Evolutionary conservation across 2,113 vertebrate species (phyloP).

Genomic region (Corythoichthys intestinalis): DNA sequence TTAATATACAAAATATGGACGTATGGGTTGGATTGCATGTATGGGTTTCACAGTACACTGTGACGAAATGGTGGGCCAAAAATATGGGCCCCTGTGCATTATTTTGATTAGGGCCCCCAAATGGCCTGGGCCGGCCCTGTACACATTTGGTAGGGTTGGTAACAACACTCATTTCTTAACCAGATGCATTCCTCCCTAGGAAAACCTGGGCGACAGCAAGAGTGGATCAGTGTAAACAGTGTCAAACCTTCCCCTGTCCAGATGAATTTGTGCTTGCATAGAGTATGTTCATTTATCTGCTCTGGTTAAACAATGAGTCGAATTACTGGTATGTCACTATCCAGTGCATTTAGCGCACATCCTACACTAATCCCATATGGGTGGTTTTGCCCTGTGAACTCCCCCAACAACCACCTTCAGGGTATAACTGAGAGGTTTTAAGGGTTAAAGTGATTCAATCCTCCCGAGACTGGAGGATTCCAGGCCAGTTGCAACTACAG

Average conservation of each 20-base stretch:
- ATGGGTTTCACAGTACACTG: too few relatives aligned
- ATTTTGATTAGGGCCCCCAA: too few relatives aligned
- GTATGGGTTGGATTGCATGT: too few relatives aligned
- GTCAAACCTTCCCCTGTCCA: conserved; percentile 13
- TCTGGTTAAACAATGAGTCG: conserved; percentile 21
- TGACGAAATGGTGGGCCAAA: too few relatives aligned
- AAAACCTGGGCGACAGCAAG: conserved; percentile 26
- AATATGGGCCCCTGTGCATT: too few relatives aligned
- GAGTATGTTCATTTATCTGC: conserved; percentile 8
- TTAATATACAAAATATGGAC: too few relatives aligned
- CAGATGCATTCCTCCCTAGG: conserved; percentile 33
- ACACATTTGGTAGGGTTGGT: background rate
- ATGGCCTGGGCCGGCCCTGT: too few relatives aligned
- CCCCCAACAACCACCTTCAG: background rate
- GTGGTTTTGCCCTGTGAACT: background rate
- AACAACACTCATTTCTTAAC: conserved; percentile 5
- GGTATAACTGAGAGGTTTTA: conserved; percentile 35
- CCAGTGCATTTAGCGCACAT: conserved; percentile 9
- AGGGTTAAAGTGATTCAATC: conserved; percentile 21
- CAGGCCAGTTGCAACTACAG: conserved; percentile 21
- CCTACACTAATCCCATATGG: background rate
- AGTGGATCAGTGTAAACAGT: conserved; percentile 49
- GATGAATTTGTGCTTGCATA: conserved; percentile 1
- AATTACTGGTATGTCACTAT: background rate
- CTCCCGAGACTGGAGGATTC: conserved; percentile 10